Evolutionary conservation across 2,113 vertebrate genomes (phyloP).

Genomic region (Aldabrachelys gigantea): DNA sequence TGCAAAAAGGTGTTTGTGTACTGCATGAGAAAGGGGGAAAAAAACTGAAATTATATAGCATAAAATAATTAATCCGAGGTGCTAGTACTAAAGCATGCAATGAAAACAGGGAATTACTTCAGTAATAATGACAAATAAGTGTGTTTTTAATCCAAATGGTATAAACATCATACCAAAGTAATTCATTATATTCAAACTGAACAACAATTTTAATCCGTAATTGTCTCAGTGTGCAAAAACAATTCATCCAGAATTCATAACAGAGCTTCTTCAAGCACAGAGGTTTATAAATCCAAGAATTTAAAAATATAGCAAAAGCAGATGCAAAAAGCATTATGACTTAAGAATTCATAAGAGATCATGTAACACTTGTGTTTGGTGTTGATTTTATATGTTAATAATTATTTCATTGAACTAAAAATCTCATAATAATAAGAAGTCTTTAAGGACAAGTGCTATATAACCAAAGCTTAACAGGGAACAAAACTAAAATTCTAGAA

Average conservation of each 20-base stretch:
- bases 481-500: neutral
- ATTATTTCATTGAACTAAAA: neutral
- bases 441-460: neutral
- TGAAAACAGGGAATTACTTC: slow-evolving; percentile 26
- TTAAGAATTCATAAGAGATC: neutral
- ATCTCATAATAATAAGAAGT: neutral
- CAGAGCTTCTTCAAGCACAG: neutral
- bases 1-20: neutral
- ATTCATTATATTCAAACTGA: slow-evolving; percentile 26
- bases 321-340: neutral
- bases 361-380: neutral
- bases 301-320: neutral
- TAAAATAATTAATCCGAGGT: slow-evolving; percentile 1
- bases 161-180: neutral
- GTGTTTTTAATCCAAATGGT: neutral
- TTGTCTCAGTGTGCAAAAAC: neutral
- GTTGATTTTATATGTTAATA: neutral
- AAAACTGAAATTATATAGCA: neutral
- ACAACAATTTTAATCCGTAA: neutral
- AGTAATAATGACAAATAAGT: slow-evolving; percentile 37
- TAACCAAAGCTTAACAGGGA: neutral
- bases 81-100: neutral
- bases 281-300: neutral
- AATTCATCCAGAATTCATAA: slow-evolving; percentile 22
- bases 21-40: neutral